Evolutionary conservation across 2,888 invertebrate species (phyloP).

Genomic region (Colostygia pectinataria): DNA sequence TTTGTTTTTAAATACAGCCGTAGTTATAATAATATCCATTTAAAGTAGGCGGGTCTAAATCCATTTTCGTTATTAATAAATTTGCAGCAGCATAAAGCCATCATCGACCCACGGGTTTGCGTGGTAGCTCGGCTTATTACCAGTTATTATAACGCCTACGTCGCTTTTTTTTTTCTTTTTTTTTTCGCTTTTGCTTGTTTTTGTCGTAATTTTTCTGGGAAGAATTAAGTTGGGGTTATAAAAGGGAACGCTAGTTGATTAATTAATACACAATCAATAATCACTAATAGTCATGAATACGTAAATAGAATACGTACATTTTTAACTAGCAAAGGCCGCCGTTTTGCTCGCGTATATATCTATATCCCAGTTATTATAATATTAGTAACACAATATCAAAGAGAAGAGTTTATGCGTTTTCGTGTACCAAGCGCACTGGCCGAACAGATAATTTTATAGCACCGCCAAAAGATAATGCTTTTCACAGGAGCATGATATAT

Average conservation of each 20-base stretch:
- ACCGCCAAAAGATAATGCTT: conserved; percentile 21
- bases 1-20: not conserved
- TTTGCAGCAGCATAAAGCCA: not conserved
- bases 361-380: too few relatives aligned
- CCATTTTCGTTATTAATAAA: too few relatives aligned
- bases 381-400: not conserved
- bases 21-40: not conserved
- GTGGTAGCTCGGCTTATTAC: conserved; percentile 4
- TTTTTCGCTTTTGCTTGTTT: conserved; percentile 6
- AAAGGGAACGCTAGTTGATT: not conserved
- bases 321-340: too few relatives aligned
- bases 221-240: not conserved
- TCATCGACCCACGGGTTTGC: conserved; percentile 20
- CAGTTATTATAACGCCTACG: conserved; percentile 20
- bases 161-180: too few relatives aligned
- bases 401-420: conserved; percentile 14
- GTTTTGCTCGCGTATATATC: too few relatives aligned
- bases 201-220: not conserved
- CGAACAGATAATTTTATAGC: conserved; percentile 18
- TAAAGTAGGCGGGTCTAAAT: too few relatives aligned
- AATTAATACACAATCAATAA: too few relatives aligned
- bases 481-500: conserved; percentile 27
- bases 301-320: too few relatives aligned
- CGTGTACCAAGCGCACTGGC: conserved; percentile 34
- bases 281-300: too few relatives aligned